Base-by-base conservation (phyloP, 1,140 invertebrate genomes). In the Streblospio benedicti region DNA sequence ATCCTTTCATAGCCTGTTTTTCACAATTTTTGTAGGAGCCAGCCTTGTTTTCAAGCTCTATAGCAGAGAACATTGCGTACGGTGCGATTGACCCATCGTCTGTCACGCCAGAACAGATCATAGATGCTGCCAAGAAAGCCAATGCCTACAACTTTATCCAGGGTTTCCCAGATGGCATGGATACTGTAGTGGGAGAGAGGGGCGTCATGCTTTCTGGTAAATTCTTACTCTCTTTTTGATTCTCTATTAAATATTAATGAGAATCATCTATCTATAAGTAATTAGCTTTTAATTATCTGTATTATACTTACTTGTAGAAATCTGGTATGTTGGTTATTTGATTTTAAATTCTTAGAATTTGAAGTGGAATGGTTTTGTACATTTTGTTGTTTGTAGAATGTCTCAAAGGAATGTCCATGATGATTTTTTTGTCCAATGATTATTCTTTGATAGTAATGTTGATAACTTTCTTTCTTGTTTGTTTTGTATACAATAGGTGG, bases 401-500 rank as follows among this genome's bases (percentile, higher is more conserved):
- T n/a, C n/a, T n/a, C n/a, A n/a, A n/a, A n/a, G n/a, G n/a, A n/a
- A n/a, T n/a, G n/a, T n/a, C n/a, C n/a, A 58, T 44, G 4, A 43
- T 23, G 41, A 32, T 53, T n/a, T 51, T 57, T 63, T 66, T 2
- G 35, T 38, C 35, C 9, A 38, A 38, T 38, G 9, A 38, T n/a
- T 38, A 38, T 38, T 38, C 35, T 9, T 38, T 38, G n/a, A 38
- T 38, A 9, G n/a, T 9, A 9, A 9, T 38, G n/a, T 38, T 38
- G n/a, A 9, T 31, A 52, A 30, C 2, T 52, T 25, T 30, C 20
- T n/a, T 30, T n/a, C 27, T 30, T 25, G 53, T 2, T 33, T 57
- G 23, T 57, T 61, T 57, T n/a, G n/a, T n/a, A n/a, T n/a, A n/a
- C n/a, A n/a, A 20, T 43, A 76, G 87, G 86, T 18, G 87, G 87